Evolutionary conservation across 2,113 vertebrate genomes (phyloP).

Genomic region (Lasiurus cinereus): DNA sequence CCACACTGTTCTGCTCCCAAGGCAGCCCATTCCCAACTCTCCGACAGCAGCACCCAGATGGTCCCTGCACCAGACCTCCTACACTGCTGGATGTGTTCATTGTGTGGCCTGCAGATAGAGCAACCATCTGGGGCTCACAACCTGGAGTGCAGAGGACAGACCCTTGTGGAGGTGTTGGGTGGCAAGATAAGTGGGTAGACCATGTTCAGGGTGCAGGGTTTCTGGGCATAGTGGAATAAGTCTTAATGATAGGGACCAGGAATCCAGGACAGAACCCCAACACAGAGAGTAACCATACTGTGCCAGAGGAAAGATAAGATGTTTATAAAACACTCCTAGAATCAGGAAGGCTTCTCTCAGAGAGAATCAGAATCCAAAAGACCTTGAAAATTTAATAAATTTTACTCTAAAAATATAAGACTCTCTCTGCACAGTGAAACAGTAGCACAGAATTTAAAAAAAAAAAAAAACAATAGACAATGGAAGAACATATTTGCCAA

Average conservation of each 20-base stretch:
- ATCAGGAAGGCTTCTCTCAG: background rate
- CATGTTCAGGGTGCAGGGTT: rapidly evolving
- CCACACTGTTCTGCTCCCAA: background rate
- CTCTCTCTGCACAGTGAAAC: background rate
- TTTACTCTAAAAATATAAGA: background rate
- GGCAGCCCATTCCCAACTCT: background rate
- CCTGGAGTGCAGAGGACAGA: background rate
- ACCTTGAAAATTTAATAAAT: background rate
- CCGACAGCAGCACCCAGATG: background rate
- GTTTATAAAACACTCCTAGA: background rate
- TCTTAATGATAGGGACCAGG: background rate
- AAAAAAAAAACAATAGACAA: background rate
- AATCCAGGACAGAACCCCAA: background rate
- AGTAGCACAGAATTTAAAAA: background rate
- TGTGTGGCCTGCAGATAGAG: too few species aligned
- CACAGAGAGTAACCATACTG: background rate
- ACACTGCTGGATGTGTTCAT: background rate
- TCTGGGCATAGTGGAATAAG: background rate
- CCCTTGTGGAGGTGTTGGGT: background rate
- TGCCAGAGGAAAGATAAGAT: background rate
- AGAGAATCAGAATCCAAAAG: background rate
- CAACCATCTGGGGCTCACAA: too few species aligned
- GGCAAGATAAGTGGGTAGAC: background rate
- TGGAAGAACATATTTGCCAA: too few species aligned
- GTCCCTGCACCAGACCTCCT: background rate